Evolutionary conservation across 2,797 vertebrate genomes (phyloP), one percentile per base, ranked within the genome.

Genomic region (Squalus acanthias): DNA sequence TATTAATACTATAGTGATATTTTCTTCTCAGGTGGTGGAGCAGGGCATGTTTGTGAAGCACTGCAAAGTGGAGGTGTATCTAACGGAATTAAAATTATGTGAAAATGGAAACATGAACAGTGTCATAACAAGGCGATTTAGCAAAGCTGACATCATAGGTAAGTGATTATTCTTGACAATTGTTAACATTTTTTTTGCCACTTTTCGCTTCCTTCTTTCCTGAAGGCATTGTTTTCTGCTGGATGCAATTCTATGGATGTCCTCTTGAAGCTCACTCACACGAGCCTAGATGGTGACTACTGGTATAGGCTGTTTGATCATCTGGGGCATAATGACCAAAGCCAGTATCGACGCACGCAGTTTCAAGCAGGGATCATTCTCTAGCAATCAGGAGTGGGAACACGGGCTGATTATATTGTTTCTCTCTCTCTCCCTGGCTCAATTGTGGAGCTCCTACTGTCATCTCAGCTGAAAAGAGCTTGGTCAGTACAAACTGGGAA

Each of bases 1-100:
- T 76, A 79, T 65, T 50, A n/a, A 96, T 39, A n/a, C 33, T 12
- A 12, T 96, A 46, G 67, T n/a, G n/a, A 96, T 97, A 96, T 97
- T 60, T 97, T 97, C 96, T 96, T 96, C 96, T 96, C 97, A 99
- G 99, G 99, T 99, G 96, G 99, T 99, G 97, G 99, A 99, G 97
- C 99, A 99, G 98, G 99, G 99, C 98, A 99, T 99, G 99, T 99
- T 99, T 98, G 99, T 99, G 97, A 99, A 99, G 97, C 99, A 99
- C 98, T 99, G 99, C 98, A 99, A 99, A 98, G 99, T 99, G 97
- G 99, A 99, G 98, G 99, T 99, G 33, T 99, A 99, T 98, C 98
- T 99, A 97, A 99, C 99, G 4, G 99, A 99, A 98, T 97, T 99
- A 97, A 99, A 99, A 97, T 98, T 99, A 87, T 99, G 99, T 97